Base-by-base conservation (phyloP, 1,140 invertebrate species). In the Ceratina australensis region DNA sequence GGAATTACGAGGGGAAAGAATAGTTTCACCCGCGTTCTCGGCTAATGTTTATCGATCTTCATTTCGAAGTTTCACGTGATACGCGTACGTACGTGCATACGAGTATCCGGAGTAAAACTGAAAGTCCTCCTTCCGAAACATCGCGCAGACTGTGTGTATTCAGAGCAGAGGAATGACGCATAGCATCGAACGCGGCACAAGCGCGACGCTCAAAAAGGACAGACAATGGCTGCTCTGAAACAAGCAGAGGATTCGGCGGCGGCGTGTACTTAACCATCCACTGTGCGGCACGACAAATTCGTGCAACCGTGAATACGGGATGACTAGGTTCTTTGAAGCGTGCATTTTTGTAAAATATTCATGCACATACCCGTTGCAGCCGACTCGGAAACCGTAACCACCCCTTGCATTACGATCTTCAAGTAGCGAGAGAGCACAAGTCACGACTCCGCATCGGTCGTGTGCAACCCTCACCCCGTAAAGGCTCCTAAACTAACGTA, bases 311-410 rank as follows among this genome's bases (percentile, higher is more conserved):
- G 81, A 83, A 86, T 74, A 86, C 67, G 73, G 49, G 71, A 83
- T 81, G 79, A 72, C 76, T 73, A 42, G 69, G 57, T 72, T 59
- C 76, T 84, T 78, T 73, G 73, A 74, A 56, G 84, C 63, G 20
- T 76, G 79, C 61, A 84, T 86, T 86, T 86, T 82, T 82, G 57
- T 86, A 79, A 84, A 86, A 86, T 86, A 86, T 86, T 83, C 72
- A 81, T 66, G 59, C 74, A 26, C 33, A 18, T 33, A 24, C 49
- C 59, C 28, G n/a, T 5, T 57, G 42, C 74, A 26, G 72, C 15
- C 75, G 71, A 65, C 69, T 76, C 69, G 28, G 52, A 79, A 67
- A 77, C 76, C 74, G 78, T 79, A 84, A 80, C 73, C 72, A 60
- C n/a, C 50, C 49, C 77, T 54, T 59, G 72, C 78, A 80, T 69